Percentiles rank a stretch among this genome's conserved stretches.
phyloP scores from a whole-genome alignment of 2,797 vertebrate genomes.

The Gallinago solitaria region DNA sequence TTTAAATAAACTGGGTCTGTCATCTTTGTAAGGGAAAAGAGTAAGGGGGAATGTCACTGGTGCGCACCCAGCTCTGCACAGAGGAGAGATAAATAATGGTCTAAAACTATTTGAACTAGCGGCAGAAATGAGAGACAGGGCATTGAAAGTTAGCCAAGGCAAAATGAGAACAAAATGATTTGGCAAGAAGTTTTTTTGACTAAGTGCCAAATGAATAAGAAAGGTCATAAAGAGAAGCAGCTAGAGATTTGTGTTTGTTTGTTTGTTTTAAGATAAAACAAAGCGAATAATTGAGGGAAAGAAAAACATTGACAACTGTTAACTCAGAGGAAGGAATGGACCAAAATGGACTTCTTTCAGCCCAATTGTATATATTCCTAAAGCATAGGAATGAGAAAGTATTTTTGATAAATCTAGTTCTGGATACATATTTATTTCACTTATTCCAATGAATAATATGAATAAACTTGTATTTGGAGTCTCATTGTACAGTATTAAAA shows the following conservation, averaged over 20 bases:
- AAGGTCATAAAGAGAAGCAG: conserved; percentile 19
- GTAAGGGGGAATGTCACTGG: conserved; percentile 23
- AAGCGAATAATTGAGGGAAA: conserved; percentile 21
- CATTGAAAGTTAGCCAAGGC: conserved; percentile 56
- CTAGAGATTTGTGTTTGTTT: conserved; percentile 23
- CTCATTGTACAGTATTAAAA: conserved; percentile 53
- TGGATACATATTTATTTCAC: conserved; percentile 53
- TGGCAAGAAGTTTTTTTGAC: conserved; percentile 48
- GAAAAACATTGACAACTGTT: conserved; percentile 7
- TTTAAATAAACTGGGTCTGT: conserved; percentile 65
- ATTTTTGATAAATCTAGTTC: conserved; percentile 61
- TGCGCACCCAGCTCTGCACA: conserved; percentile 31
- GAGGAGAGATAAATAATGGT: conserved; percentile 34
- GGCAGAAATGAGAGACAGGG: conserved; percentile 47
- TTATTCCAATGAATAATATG: conserved; percentile 37
- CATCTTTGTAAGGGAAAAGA: conserved; percentile 59
- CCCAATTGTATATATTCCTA: conserved; percentile 43
- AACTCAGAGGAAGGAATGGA: conserved; percentile 41
- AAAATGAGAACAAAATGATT: conserved; percentile 59
- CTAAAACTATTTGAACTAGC: conserved; percentile 36
- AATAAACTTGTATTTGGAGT: conserved; percentile 55
- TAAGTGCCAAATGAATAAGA: conserved; percentile 41
- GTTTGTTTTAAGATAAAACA: conserved; percentile 10
- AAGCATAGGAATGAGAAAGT: conserved; percentile 56
- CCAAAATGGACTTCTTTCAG: conserved; percentile 48